Base-by-base conservation (phyloP, 2,797 vertebrate genomes). In the Poeciliopsis gracilis region DNA sequence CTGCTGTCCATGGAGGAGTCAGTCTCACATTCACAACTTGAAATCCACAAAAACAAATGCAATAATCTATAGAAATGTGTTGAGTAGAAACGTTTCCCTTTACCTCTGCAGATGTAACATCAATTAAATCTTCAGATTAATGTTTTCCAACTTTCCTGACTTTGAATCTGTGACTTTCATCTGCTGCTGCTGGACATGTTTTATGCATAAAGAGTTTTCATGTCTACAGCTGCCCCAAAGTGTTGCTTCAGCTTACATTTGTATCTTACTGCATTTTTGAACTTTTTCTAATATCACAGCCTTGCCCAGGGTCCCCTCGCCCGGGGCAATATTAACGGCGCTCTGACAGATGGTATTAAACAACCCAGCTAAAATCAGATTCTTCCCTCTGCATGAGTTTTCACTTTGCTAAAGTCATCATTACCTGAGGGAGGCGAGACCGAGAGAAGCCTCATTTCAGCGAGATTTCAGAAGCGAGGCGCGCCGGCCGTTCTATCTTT, bases 381-480 rank as follows among this genome's bases (percentile, higher is more conserved):
- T 92, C 75, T 80, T 82, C 53, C 83, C 72, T 80, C 80, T 88
- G 89, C 89, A 86, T 57, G 89, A 93, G 92, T 91, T 91, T 91
- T 93, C 90, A 84, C 90, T 93, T 90, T 91, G 79, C 92, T 90
- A 88, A 93, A 92, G 85, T 90, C 90, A 84, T 89, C 92, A 91
- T 93, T 92, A 91, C 87, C 86, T 83, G 82, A 85, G 88, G 90
- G 90, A 93, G 84, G 88, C 74, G 71, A 75, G 77, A 69, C 84
- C 85, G 77, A 36, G 80, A 82, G 76, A 92, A 91, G 91, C 86
- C 86, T 93, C 87, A 92, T 92, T 94, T 92, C 87, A 89, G 86
- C 38, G 66, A 78, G 83, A 87, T 91, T 90, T 91, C 88, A 71
- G 88, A 87, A 73, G 77, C 86, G 59, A 80, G 89, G 84, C 87